Conservation (phyloP, 1,140 invertebrate genomes). For the Drosophila dunni region DNA sequence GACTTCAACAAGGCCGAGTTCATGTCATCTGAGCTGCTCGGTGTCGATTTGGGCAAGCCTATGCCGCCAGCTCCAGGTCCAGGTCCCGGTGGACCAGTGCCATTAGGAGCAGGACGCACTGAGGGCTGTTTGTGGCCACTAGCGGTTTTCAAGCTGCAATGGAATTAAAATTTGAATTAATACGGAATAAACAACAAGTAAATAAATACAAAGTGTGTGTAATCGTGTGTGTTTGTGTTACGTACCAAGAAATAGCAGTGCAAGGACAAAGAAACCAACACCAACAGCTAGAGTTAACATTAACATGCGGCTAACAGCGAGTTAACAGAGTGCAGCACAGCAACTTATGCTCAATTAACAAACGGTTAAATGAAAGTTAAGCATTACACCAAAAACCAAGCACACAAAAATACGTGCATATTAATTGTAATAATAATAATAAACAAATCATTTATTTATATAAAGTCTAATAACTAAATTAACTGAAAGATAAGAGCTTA, state of each 20-base stretch:
- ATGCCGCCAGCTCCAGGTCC: constrained; percentile 30
- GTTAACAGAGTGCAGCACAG: constrained; percentile 5
- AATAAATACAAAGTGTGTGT: constrained; percentile 9
- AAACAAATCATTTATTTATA: constrained; percentile 44
- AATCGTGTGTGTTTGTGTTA: constrained; percentile 35
- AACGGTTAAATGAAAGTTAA: background rate
- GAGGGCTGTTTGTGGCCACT: constrained; percentile 57
- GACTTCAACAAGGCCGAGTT: constrained; percentile 86
- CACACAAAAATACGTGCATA: constrained; percentile 13
- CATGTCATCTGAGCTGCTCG: constrained; percentile 87
- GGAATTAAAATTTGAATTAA: constrained; percentile 28
- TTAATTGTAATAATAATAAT: constrained; percentile 5
- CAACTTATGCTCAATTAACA: background rate
- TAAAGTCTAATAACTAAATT: constrained; percentile 5
- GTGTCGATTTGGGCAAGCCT: constrained; percentile 85
- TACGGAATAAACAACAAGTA: background rate
- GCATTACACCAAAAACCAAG: constrained; percentile 22
- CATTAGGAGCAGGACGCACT: constrained; percentile 61
- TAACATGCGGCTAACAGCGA: constrained; percentile 14
- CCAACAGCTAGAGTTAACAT: constrained; percentile 36
- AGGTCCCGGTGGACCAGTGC: constrained; percentile 56
- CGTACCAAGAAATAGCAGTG: constrained; percentile 57
- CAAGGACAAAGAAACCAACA: constrained; percentile 46
- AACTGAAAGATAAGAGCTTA: background rate
- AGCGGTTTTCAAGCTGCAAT: constrained; percentile 71